Conservation (phyloP, 2,888 invertebrate species). For the Chydorus sphaericus region DNA sequence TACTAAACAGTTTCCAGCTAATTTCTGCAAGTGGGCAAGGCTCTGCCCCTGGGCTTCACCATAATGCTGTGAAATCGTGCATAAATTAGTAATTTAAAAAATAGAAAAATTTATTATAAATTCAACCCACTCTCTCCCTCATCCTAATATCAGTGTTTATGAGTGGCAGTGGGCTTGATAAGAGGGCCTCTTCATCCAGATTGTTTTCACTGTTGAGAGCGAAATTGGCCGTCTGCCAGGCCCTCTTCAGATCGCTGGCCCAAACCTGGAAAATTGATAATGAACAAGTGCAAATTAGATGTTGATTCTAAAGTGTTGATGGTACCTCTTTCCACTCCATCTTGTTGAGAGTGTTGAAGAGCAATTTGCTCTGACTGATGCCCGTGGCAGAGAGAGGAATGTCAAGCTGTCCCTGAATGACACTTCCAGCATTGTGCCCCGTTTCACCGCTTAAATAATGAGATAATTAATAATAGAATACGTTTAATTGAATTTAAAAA, state of each 20-base stretch:
- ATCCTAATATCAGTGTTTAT: not conserved
- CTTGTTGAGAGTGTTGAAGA: not conserved
- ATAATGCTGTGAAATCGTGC: not conserved
- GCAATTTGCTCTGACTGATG: slow-evolving; percentile 15
- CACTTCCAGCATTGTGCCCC: slow-evolving; percentile 18
- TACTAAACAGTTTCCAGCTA: slow-evolving; percentile 2
- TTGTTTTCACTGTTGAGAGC: not conserved
- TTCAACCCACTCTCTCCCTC: slow-evolving; percentile 5
- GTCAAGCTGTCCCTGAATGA: slow-evolving; percentile 20
- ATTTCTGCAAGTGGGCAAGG: not conserved
- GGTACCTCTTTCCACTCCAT: not conserved
- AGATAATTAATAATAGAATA: slow-evolving; percentile 2
- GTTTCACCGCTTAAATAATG: slow-evolving; percentile 18
- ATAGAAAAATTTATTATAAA: not conserved
- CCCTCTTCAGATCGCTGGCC: slow-evolving; percentile 12
- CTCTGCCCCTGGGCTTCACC: slow-evolving; percentile 10
- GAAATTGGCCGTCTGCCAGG: slow-evolving; percentile 9
- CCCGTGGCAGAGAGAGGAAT: slow-evolving; percentile 19
- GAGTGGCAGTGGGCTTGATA: not conserved
- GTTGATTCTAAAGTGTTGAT: not conserved
- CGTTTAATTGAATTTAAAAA: slow-evolving; percentile 8
- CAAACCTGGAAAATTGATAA: not conserved
- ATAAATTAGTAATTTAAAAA: not conserved
- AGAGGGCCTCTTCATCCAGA: not conserved
- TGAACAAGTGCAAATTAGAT: not conserved